Evolutionary conservation across 2,797 vertebrate species (phyloP).

Genomic region (Avahi laniger): DNA sequence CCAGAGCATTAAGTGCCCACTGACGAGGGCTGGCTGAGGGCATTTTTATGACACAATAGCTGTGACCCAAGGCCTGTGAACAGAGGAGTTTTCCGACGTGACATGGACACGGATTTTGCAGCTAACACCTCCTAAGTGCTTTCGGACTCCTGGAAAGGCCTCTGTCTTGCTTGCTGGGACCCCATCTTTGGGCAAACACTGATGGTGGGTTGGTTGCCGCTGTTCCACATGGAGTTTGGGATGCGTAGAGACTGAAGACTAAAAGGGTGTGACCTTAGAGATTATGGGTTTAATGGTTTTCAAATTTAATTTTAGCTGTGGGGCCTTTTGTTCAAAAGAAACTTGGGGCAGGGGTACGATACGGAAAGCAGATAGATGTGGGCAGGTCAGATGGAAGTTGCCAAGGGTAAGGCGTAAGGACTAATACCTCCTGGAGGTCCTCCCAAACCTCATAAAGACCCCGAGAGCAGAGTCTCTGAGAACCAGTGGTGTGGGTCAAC

Average conservation of each 20-base stretch:
- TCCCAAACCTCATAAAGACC: background rate
- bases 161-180: background rate
- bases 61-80: background rate
- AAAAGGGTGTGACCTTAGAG: background rate
- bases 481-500: background rate
- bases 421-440: background rate
- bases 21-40: background rate
- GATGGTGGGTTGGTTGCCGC: background rate
- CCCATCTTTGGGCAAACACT: background rate
- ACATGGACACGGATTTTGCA: background rate
- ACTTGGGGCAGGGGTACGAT: background rate
- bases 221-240: background rate
- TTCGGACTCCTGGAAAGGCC: background rate
- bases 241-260: background rate
- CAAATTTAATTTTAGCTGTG: background rate
- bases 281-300: background rate
- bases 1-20: background rate
- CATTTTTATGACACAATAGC: background rate
- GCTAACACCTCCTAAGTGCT: background rate
- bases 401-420: background rate
- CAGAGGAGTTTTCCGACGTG: background rate
- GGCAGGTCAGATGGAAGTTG: background rate
- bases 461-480: background rate
- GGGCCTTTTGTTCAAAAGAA: background rate
- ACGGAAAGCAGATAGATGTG: background rate